Percentiles rank a stretch among this genome's conserved stretches.
These are phyloP conservation scores for Catostylus mosaicus DNA, from an alignment of 30 jellyfish, hydroid and myxozoan genomes.

Conservation along the genomic window DNA sequence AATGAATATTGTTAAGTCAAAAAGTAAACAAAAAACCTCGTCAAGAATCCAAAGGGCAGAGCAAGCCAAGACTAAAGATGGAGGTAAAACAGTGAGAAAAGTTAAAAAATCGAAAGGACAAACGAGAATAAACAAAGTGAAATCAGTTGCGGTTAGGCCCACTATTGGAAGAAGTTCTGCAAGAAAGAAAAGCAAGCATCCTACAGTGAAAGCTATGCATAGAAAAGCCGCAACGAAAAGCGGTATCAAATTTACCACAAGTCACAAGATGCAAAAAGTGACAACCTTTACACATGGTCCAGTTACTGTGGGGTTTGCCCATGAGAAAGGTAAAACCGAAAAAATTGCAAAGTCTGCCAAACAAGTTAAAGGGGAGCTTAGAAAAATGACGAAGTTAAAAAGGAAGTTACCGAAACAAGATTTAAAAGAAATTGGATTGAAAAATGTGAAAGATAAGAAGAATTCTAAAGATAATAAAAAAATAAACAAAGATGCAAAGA, in stretches of 20 bases:
- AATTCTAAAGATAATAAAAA: neutral
- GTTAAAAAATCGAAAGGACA: no score
- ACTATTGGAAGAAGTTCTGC: neutral
- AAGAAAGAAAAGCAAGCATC: neutral
- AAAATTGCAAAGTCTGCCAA: neutral
- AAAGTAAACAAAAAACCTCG: neutral
- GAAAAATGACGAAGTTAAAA: neutral
- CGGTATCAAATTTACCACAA: conserved; percentile 7
- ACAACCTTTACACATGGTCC: conserved; percentile 26
- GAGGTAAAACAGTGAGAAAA: no score
- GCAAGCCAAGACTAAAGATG: neutral
- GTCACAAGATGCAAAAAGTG: conserved; percentile 8
- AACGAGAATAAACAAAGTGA: no score
- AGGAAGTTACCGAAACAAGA: neutral
- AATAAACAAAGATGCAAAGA: neutral
- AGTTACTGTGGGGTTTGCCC: conserved; percentile 1
- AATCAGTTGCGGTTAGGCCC: neutral
- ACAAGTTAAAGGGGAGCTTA: neutral
- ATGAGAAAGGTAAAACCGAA: neutral
- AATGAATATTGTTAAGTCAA: neutral
- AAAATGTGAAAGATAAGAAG: neutral
- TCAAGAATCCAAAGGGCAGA: neutral
- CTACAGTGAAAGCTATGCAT: neutral
- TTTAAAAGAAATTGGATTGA: neutral
- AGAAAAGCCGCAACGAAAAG: conserved; percentile 6